Percentiles rank a stretch among this genome's conserved stretches.
Conservation (phyloP, 2,888 invertebrate species). For the Drosophila multiciliata region DNA sequence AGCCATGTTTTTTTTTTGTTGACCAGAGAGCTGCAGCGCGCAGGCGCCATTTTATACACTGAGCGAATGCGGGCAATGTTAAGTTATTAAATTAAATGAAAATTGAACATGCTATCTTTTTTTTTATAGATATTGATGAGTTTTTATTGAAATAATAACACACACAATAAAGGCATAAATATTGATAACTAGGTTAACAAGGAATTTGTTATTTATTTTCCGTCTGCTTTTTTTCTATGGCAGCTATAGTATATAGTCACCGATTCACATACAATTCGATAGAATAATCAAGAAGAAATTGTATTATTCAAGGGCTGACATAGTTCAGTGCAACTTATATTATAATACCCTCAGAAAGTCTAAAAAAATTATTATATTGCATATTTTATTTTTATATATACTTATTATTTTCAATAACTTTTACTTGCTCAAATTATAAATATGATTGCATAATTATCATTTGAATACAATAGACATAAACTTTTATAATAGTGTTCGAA, state of each 20-base stretch:
- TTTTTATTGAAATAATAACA: background rate
- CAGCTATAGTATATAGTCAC: background rate
- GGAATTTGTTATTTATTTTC: accelerated
- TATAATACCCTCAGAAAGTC: too few species aligned
- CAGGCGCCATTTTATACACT: constrained; percentile 67
- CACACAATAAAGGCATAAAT: background rate
- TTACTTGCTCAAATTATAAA: background rate
- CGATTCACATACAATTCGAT: background rate
- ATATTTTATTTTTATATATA: too few species aligned
- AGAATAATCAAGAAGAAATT: too few species aligned
- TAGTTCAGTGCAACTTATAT: background rate
- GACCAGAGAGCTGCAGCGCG: constrained; percentile 50
- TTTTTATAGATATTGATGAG: background rate
- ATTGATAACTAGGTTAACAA: background rate
- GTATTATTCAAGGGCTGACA: background rate
- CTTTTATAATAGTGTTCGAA: background rate
- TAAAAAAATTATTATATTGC: too few species aligned
- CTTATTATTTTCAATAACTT: background rate
- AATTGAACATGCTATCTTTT: background rate
- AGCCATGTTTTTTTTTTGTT: constrained; percentile 72
- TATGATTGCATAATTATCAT: background rate
- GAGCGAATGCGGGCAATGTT: constrained; percentile 22
- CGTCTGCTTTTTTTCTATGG: background rate
- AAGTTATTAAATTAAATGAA: accelerated
- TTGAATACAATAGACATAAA: background rate